phyloP scores from a whole-genome alignment of 1,140 invertebrate species.

The Microplitis mediator region DNA sequence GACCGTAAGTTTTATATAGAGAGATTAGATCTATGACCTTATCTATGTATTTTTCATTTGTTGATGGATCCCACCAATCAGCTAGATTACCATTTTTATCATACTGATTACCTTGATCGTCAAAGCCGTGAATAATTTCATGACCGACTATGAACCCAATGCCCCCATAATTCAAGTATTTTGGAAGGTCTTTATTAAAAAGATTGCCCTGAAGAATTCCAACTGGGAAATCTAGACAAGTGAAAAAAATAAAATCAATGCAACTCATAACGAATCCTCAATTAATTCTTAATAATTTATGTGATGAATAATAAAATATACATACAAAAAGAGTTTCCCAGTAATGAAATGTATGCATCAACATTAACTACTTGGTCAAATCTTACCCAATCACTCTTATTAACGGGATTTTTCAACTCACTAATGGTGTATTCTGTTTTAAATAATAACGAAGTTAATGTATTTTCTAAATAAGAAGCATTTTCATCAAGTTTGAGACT shows the following conservation, averaged over 20 bases:
- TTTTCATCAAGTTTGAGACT: slow-evolving; percentile 73
- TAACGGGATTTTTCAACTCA: slow-evolving; percentile 76
- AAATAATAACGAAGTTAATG: slow-evolving; percentile 76
- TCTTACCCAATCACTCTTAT: slow-evolving; percentile 83
- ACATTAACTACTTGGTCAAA: slow-evolving; percentile 80
- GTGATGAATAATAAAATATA: too few relatives aligned
- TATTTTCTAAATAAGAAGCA: slow-evolving; percentile 72
- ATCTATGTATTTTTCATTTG: slow-evolving; percentile 76
- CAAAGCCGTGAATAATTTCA: slow-evolving; percentile 93
- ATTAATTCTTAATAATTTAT: too few relatives aligned
- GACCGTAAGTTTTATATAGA: slow-evolving; percentile 85
- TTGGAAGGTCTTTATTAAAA: slow-evolving; percentile 81
- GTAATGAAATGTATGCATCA: slow-evolving; percentile 82
- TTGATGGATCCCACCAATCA: slow-evolving; percentile 83
- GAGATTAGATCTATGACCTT: slow-evolving; percentile 85
- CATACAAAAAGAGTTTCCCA: slow-evolving; percentile 85
- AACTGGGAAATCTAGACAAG: slow-evolving; percentile 78
- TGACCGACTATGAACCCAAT: slow-evolving; percentile 93
- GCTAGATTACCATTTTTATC: slow-evolving; percentile 86
- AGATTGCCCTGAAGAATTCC: slow-evolving; percentile 90
- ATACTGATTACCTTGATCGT: slow-evolving; percentile 88
- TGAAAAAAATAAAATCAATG: not conserved
- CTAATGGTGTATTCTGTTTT: slow-evolving; percentile 78
- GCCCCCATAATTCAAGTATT: slow-evolving; percentile 90
- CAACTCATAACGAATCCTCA: too few relatives aligned